These are phyloP conservation scores for Cryptomyrus ogoouensis DNA, from an alignment of 2,113 vertebrate species.

Conservation along the genomic window DNA sequence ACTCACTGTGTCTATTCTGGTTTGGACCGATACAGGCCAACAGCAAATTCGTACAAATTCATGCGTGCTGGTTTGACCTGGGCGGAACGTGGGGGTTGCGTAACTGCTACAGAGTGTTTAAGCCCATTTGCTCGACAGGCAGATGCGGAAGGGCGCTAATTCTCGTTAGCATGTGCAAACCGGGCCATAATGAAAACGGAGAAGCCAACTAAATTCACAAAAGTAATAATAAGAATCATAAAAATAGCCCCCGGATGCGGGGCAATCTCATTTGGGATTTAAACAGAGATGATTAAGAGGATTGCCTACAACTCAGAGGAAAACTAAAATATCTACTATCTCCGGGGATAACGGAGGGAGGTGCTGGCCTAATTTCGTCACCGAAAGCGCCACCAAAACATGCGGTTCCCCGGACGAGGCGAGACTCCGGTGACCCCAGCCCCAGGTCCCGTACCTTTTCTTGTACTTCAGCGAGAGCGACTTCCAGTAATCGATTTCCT, in stretches of 20 bases:
- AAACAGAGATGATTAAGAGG: neutral
- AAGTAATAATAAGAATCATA: neutral
- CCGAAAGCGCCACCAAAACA: neutral
- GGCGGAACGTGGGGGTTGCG: too few relatives aligned
- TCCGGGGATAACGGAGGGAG: neutral
- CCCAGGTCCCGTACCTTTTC: slow-evolving; percentile 61
- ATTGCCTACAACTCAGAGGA: neutral
- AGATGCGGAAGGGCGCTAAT: neutral
- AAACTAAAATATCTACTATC: neutral
- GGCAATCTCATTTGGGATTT: neutral
- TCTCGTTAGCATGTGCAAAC: neutral
- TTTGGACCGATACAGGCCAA: neutral
- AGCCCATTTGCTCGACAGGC: too few relatives aligned
- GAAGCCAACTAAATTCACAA: neutral
- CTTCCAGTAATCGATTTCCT: slow-evolving; percentile 93
- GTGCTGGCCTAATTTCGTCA: neutral
- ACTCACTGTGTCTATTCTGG: neutral
- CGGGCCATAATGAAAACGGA: neutral
- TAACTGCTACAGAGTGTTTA: neutral
- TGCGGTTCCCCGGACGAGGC: neutral
- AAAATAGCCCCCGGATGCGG: neutral
- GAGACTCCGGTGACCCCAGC: neutral
- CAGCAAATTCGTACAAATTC: neutral
- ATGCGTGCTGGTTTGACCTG: neutral
- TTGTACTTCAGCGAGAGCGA: slow-evolving; percentile 86